Evolutionary conservation across 1,140 invertebrate species (phyloP).

Genomic region (Leptestheria dahalacensis): DNA sequence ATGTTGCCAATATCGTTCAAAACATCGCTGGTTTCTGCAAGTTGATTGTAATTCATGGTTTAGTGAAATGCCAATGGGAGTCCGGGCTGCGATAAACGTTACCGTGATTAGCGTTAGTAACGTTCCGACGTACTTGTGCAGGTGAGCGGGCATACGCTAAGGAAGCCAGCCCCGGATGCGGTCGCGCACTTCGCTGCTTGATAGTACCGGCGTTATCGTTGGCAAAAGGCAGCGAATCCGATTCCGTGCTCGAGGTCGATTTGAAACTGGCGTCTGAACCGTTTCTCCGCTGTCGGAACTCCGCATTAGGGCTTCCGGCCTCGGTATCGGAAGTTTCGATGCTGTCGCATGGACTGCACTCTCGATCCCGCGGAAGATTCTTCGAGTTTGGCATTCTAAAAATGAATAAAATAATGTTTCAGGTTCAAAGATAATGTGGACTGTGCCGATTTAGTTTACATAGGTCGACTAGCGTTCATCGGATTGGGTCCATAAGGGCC

Average conservation of each 20-base stretch:
- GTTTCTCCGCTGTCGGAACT: conserved; percentile 47
- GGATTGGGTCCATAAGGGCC: neutral
- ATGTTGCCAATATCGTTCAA: conserved; percentile 93
- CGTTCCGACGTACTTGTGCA: neutral
- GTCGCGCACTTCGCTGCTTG: conserved; percentile 45
- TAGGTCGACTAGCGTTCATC: conserved; percentile 5
- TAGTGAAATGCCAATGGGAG: neutral
- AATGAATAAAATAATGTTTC: no score
- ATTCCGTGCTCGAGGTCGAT: conserved; percentile 89
- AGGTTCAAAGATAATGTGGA: no score
- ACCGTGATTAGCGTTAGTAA: conserved; percentile 7
- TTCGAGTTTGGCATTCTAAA: neutral
- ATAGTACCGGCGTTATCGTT: conserved; percentile 98
- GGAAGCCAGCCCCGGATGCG: conserved; percentile 17
- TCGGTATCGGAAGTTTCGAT: conserved; percentile 9
- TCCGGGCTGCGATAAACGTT: neutral
- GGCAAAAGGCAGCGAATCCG: conserved; percentile 91
- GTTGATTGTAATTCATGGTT: neutral
- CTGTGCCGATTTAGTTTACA: neutral
- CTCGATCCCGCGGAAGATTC: neutral
- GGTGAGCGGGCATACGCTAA: conserved; percentile 18
- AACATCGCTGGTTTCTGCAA: conserved; percentile 61
- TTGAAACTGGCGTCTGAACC: conserved; percentile 74
- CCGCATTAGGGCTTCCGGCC: conserved; percentile 1
- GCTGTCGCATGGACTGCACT: conserved; percentile 10